A percentile compares a stretch with the other conserved stretches of the same genome.
Evolutionary conservation across 2,888 invertebrate species (phyloP).

Genomic region (Stegana nigrithorax): DNA sequence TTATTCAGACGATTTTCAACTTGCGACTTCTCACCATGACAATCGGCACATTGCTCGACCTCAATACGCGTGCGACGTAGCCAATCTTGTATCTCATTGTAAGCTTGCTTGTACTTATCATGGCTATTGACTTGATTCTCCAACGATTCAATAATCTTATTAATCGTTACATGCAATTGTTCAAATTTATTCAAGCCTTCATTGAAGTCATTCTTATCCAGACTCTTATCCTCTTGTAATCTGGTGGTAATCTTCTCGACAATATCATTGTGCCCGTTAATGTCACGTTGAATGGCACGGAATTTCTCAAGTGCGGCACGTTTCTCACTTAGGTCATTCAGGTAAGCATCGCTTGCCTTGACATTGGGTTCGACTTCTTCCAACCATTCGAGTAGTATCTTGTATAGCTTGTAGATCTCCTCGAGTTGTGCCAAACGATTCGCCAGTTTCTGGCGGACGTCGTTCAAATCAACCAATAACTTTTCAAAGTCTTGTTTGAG

Average conservation of each 20-base stretch:
- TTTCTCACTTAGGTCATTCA: constrained; percentile 91
- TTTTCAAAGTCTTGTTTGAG: constrained; percentile 92
- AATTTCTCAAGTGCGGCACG: constrained; percentile 89
- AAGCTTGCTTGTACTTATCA: constrained; percentile 85
- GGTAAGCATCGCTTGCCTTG: constrained; percentile 76
- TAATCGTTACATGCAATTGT: constrained; percentile 75
- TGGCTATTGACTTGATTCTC: constrained; percentile 89
- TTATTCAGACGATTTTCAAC: constrained; percentile 82
- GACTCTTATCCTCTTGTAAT: constrained; percentile 76
- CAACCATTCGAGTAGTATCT: constrained; percentile 87
- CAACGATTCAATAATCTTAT: constrained; percentile 77
- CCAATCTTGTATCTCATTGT: constrained; percentile 88
- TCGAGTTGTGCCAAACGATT: constrained; percentile 83
- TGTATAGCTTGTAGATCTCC: constrained; percentile 86
- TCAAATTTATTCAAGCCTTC: constrained; percentile 79
- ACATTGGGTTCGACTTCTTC: constrained; percentile 89
- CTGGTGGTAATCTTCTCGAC: constrained; percentile 82
- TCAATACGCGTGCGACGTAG: constrained; percentile 83
- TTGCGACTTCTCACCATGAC: constrained; percentile 86
- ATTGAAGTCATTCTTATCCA: constrained; percentile 78
- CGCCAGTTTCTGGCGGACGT: constrained; percentile 80
- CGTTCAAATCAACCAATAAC: constrained; percentile 83
- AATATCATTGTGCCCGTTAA: constrained; percentile 81
- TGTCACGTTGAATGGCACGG: constrained; percentile 84
- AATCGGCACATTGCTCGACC: constrained; percentile 86